Conservation (phyloP, 2,888 invertebrate genomes). For the Myopa testacea region DNA sequence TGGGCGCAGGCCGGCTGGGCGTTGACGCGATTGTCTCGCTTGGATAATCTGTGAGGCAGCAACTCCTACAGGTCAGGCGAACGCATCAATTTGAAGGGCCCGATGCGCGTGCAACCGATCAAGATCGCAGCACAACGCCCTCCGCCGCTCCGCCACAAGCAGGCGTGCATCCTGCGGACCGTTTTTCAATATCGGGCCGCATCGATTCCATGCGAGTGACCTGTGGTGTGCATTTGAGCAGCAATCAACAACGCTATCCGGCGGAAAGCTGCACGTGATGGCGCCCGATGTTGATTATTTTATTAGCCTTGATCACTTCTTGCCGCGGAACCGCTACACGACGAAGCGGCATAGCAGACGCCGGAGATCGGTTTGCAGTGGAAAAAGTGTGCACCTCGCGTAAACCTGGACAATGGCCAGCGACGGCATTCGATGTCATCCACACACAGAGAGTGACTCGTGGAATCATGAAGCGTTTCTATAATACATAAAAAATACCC, state of each 20-base stretch:
- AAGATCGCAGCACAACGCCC: conserved; percentile 37
- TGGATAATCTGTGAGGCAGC: conserved; percentile 54
- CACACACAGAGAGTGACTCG: too few relatives aligned
- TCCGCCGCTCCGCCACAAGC: background rate
- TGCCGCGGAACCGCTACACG: background rate
- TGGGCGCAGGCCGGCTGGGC: conserved; percentile 33
- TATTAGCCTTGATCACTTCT: conserved; percentile 14
- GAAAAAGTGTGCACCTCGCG: too few relatives aligned
- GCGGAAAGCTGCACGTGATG: conserved; percentile 22
- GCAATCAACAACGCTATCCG: background rate
- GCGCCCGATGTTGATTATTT: conserved; percentile 38
- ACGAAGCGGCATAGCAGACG: background rate
- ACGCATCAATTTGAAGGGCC: conserved; percentile 52
- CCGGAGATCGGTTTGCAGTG: too few relatives aligned
- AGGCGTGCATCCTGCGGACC: background rate
- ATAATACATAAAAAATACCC: too few relatives aligned
- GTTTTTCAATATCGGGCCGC: background rate
- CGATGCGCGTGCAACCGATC: conserved; percentile 45
- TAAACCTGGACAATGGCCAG: too few relatives aligned
- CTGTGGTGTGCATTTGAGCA: background rate
- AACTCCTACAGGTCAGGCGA: conserved; percentile 55
- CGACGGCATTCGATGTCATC: too few relatives aligned
- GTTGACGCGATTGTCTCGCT: conserved; percentile 49
- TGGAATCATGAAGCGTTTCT: too few relatives aligned
- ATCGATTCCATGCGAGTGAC: background rate